Evolutionary conservation across 2,888 invertebrate species (phyloP).

Genomic region (Leptogaster cylindrica): DNA sequence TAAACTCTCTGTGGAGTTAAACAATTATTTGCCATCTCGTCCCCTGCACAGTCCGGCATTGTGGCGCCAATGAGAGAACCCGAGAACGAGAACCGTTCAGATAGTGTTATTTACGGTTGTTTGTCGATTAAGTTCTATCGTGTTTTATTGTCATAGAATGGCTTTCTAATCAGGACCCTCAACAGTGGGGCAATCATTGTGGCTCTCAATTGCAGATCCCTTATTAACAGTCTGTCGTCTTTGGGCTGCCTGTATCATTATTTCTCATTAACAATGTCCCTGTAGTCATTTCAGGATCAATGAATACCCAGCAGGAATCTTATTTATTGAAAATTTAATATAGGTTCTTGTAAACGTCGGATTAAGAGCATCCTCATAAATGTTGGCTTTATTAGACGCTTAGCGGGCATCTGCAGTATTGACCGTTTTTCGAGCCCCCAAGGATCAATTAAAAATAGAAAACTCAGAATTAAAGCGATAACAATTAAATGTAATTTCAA

Average conservation of each 20-base stretch:
- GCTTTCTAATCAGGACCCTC: too few relatives aligned
- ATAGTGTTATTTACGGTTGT: not conserved
- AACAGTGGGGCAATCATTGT: too few relatives aligned
- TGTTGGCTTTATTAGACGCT: too few relatives aligned
- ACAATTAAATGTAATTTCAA: too few relatives aligned
- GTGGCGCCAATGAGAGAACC: too few relatives aligned
- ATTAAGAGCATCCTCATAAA: too few relatives aligned
- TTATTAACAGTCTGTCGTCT: not conserved
- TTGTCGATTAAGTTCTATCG: not conserved
- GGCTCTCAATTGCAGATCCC: not conserved
- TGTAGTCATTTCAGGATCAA: not conserved
- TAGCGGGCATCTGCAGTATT: too few relatives aligned
- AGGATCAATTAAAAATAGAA: too few relatives aligned
- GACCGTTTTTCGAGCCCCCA: too few relatives aligned
- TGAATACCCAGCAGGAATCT: not conserved
- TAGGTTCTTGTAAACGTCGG: not conserved
- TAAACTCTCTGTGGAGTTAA: not conserved
- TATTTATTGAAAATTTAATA: not conserved
- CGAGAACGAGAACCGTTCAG: not conserved
- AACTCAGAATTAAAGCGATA: too few relatives aligned
- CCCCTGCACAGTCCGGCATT: not conserved
- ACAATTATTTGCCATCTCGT: not conserved
- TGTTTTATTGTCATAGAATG: not conserved
- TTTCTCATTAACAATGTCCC: not conserved
- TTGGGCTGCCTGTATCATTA: not conserved